These are phyloP conservation scores for Dasypogon diadema DNA, from an alignment of 2,888 invertebrate species.

Conservation along the genomic window DNA sequence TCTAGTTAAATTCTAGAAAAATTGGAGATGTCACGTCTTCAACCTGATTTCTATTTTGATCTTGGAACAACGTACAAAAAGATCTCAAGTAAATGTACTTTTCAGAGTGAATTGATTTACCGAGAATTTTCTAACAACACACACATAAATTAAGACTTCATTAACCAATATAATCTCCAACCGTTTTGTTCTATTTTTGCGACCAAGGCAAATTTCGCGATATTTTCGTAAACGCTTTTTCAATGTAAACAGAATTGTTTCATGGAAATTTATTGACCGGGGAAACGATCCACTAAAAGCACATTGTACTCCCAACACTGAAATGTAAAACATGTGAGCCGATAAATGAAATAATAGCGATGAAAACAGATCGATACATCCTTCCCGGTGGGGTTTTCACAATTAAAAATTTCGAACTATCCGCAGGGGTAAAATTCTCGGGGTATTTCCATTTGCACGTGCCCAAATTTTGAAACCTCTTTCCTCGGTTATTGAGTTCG, in stretches of 20 bases:
- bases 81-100: background rate
- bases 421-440: background rate
- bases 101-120: background rate
- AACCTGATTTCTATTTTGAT: no score
- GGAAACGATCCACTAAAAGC: background rate
- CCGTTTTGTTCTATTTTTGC: conserved; percentile 7
- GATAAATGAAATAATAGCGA: background rate
- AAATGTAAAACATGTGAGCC: background rate
- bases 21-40: no score
- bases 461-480: background rate
- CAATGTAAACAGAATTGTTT: conserved; percentile 19
- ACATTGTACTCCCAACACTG: background rate
- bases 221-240: conserved; percentile 18
- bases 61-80: no score
- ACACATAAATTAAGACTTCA: background rate
- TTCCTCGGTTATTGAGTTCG: conserved; percentile 14
- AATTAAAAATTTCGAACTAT: background rate
- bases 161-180: conserved; percentile 4
- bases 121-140: background rate
- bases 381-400: background rate
- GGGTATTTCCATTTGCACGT: background rate
- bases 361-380: background rate
- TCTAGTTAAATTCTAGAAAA: no score
- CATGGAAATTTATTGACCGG: conserved; percentile 11
- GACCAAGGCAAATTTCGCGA: conserved; percentile 14